Evolutionary conservation across 2,113 vertebrate species (phyloP).

Genomic region (Manacus vitellinus): DNA sequence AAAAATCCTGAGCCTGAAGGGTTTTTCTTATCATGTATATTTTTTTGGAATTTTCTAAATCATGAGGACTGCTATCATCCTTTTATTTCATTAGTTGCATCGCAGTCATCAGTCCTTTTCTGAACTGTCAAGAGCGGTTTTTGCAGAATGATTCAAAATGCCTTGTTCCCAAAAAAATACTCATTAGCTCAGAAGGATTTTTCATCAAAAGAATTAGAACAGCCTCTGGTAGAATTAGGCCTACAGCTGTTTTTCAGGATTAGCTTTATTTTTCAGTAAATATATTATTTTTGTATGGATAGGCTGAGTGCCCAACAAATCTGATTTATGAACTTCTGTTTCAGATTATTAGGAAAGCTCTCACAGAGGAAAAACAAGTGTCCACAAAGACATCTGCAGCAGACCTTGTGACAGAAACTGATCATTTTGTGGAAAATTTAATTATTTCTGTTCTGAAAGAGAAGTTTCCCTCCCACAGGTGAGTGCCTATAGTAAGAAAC

Average conservation of each 20-base stretch:
- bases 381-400: slow-evolving; percentile 86
- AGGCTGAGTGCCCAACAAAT: not conserved
- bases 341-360: slow-evolving; percentile 83
- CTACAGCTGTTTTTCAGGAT: not conserved
- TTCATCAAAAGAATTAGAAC: not conserved
- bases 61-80: not conserved
- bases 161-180: not conserved
- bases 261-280: not conserved
- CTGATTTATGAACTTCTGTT: slow-evolving; percentile 7
- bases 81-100: not conserved
- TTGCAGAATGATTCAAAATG: not conserved
- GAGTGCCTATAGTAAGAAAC: not conserved
- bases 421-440: slow-evolving; percentile 84
- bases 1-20: not conserved
- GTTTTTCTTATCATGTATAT: not conserved
- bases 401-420: slow-evolving; percentile 88
- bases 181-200: not conserved
- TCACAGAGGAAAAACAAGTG: slow-evolving; percentile 84
- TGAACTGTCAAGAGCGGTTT: not conserved
- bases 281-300: not conserved
- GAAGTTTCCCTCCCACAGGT: slow-evolving; percentile 87
- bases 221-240: not conserved
- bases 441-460: slow-evolving; percentile 85
- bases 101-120: not conserved
- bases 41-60: not conserved